Conservation (phyloP, 2,888 invertebrate genomes). For the Thereva unica region DNA sequence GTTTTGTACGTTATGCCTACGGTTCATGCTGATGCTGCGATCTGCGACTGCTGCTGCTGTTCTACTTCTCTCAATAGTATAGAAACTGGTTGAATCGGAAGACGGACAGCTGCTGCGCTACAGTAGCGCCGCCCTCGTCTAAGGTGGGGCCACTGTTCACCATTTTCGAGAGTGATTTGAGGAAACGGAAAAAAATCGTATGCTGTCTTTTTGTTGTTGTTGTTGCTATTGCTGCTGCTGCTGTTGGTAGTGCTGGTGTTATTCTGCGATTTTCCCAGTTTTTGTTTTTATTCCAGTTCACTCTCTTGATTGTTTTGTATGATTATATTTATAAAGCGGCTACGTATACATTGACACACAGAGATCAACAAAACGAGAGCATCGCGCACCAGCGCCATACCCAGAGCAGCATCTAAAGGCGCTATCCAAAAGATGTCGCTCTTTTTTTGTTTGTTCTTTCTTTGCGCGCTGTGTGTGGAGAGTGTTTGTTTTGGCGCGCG, state of each 20-base stretch:
- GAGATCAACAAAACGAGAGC: too few relatives aligned
- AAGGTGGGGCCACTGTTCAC: constrained; percentile 38
- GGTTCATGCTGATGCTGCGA: neutral
- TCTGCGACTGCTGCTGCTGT: constrained; percentile 6
- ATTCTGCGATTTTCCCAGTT: neutral
- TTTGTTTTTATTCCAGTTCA: neutral
- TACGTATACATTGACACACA: too few relatives aligned
- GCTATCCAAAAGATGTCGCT: too few relatives aligned
- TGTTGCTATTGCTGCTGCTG: neutral
- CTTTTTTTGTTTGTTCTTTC: too few relatives aligned
- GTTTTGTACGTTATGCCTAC: neutral
- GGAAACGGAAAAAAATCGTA: neutral
- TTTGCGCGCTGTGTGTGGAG: too few relatives aligned
- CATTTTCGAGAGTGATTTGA: constrained; percentile 16
- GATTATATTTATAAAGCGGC: too few relatives aligned
- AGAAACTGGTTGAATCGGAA: constrained; percentile 28
- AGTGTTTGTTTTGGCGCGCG: too few relatives aligned
- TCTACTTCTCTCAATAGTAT: constrained; percentile 21
- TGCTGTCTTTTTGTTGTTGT: constrained; percentile 1
- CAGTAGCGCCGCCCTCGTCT: constrained; percentile 40
- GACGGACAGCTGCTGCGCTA: constrained; percentile 41
- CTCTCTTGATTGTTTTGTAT: too few relatives aligned
- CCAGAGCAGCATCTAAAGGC: too few relatives aligned
- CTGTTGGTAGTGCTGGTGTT: neutral
- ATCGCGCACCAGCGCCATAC: too few relatives aligned